These are phyloP conservation scores for Protobothrops mucrosquamatus DNA, from an alignment of 2,113 vertebrate species.

Conservation along the genomic window DNA sequence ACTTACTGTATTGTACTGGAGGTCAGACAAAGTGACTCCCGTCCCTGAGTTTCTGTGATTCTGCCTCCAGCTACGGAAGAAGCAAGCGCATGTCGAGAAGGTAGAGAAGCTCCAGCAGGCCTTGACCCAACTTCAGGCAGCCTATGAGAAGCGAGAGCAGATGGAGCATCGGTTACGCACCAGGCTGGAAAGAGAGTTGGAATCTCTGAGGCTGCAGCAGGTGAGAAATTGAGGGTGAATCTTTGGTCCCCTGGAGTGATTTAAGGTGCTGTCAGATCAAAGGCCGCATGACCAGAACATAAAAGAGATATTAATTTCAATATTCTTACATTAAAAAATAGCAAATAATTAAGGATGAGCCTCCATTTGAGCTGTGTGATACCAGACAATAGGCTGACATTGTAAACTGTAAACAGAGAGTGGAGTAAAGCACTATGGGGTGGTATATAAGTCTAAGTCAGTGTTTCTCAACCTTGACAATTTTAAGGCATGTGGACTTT, in stretches of 20 bases:
- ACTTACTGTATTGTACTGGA: background rate
- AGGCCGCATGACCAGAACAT: background rate
- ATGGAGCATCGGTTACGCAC: slow-evolving; percentile 82
- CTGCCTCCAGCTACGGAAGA: slow-evolving; percentile 73
- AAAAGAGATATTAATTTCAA: too few relatives aligned
- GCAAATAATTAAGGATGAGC: too few relatives aligned
- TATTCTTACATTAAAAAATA: too few relatives aligned
- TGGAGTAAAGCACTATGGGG: too few relatives aligned
- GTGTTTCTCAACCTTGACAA: too few relatives aligned
- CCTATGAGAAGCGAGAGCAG: slow-evolving; percentile 83
- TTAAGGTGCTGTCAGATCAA: background rate
- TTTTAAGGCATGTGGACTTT: too few relatives aligned
- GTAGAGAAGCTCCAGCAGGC: slow-evolving; percentile 85
- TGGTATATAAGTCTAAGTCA: too few relatives aligned
- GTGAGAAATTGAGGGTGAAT: slow-evolving; percentile 50
- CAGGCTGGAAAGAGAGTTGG: slow-evolving; percentile 81
- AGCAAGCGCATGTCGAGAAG: slow-evolving; percentile 82
- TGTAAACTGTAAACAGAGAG: background rate
- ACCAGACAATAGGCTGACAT: too few relatives aligned
- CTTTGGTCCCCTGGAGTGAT: background rate
- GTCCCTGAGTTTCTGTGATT: background rate
- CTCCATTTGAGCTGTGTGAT: too few relatives aligned
- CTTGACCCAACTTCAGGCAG: slow-evolving; percentile 78
- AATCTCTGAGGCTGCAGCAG: slow-evolving; percentile 81
- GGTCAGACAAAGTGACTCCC: background rate